Evolutionary conservation across 1,140 invertebrate species (phyloP), one percentile per base, ranked within the genome.

Genomic region (Pteromalus puparum): DNA sequence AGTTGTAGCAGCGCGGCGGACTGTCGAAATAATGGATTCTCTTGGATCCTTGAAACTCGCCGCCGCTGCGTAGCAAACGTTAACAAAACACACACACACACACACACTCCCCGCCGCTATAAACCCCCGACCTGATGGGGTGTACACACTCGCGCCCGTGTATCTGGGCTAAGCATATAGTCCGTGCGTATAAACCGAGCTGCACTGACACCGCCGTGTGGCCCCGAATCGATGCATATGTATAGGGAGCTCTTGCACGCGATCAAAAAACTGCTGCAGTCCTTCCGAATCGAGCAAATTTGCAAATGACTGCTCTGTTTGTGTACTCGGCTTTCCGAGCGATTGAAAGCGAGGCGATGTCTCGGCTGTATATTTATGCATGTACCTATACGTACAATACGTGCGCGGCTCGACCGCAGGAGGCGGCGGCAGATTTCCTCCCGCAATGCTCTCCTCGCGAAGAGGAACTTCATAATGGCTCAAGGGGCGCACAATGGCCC

Each of bases 11-110:
- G 13, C n/a, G 38, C 34, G 6, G 21, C 21, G 53, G 21, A 28
- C 28, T 68, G 18, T 28, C 48, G 68, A 80, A 84, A 84, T 84
- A 81, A 80, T 84, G 72, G 72, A 84, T 81, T 84, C 53, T 34
- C 34, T 75, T 84, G 78, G 72, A 80, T 81, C 78, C 46, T 72
- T 38, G 34, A 68, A 77, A n/a, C 53, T n/a, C 21, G 34, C 72
- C 61, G 12, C 18, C 21, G 12, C 18, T 9, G 38, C 38, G 18
- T 18, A 6, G 61, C 53, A 48, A 77, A 65, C 67, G 65, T 78
- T 78, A 78, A 83, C 75, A 78, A 78, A 83, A 46, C 75, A 78
- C 77, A 83, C 75, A 61, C 75, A 38, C 75, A 10, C 72, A n/a
- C 4, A 10, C 68, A 21, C 48, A 53, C 18, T 21, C 15, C 0